phyloP scores from a whole-genome alignment of 2,888 invertebrate genomes.

The Metalampra italica region DNA sequence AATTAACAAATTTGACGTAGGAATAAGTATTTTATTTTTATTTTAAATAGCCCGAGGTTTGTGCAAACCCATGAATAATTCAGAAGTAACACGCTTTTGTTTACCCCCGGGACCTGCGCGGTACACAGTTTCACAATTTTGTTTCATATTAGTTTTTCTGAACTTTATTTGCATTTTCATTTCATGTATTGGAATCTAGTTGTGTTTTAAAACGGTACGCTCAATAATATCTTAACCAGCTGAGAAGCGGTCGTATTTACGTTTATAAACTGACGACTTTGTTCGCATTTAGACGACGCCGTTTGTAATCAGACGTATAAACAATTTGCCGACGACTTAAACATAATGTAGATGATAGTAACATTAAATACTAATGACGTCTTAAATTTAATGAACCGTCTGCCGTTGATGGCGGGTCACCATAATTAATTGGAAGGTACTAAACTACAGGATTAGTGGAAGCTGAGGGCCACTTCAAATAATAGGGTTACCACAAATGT shows the following conservation, averaged over 20 bases:
- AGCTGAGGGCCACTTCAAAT: conserved; percentile 15
- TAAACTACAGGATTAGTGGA: conserved; percentile 16
- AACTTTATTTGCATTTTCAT: neutral
- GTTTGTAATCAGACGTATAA: too few species aligned
- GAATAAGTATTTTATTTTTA: conserved; percentile 16
- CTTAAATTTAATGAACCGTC: too few species aligned
- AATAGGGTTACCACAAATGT: conserved; percentile 14
- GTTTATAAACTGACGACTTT: too few species aligned
- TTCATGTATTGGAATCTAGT: too few species aligned
- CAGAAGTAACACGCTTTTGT: conserved; percentile 20
- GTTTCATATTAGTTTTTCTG: neutral
- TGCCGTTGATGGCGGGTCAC: too few species aligned
- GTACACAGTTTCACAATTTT: conserved; percentile 6
- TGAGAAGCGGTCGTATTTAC: too few species aligned
- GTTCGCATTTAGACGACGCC: too few species aligned
- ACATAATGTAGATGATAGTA: neutral
- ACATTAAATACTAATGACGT: neutral
- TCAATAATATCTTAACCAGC: too few species aligned
- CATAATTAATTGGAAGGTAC: conserved; percentile 5
- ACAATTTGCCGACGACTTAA: too few species aligned
- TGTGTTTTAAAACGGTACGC: neutral
- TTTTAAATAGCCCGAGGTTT: conserved; percentile 19
- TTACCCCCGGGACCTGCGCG: conserved; percentile 12
- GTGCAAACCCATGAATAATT: conserved; percentile 30
- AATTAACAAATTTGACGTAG: too few species aligned